Evolutionary conservation across 2,797 vertebrate genomes (phyloP).

Genomic region (Myiothlypis chrysogaster): DNA sequence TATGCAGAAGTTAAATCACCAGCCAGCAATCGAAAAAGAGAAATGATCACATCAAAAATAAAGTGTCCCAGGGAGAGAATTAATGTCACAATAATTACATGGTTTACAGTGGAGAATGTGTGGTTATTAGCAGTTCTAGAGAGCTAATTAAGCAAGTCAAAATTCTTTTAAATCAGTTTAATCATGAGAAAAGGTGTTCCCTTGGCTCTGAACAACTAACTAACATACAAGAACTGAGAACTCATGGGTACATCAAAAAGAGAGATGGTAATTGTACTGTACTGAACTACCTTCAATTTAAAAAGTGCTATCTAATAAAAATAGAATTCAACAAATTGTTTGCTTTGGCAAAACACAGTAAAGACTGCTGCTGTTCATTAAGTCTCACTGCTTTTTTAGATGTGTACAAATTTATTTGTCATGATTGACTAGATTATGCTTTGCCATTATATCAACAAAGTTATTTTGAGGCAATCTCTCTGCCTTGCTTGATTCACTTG

Average conservation of each 20-base stretch:
- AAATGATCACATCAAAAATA: constrained; percentile 70
- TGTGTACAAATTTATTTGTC: background rate
- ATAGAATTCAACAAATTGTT: background rate
- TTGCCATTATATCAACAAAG: background rate
- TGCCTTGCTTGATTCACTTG: background rate
- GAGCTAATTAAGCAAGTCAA: constrained; percentile 75
- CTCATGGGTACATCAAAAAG: constrained; percentile 56
- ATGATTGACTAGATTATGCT: background rate
- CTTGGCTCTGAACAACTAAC: constrained; percentile 63
- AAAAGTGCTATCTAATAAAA: constrained; percentile 24
- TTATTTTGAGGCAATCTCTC: background rate
- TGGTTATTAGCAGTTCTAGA: constrained; percentile 71
- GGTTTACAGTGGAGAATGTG: constrained; percentile 67
- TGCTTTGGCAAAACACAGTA: background rate
- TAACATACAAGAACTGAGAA: constrained; percentile 46
- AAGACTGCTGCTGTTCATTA: background rate
- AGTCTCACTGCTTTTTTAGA: background rate
- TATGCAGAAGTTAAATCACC: constrained; percentile 53
- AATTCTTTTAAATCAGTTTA: constrained; percentile 71
- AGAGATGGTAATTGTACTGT: constrained; percentile 34
- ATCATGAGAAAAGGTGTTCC: constrained; percentile 50
- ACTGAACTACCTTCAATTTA: constrained; percentile 18
- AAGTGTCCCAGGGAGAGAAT: constrained; percentile 68
- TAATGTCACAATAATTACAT: constrained; percentile 76
- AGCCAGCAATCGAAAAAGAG: constrained; percentile 48